phyloP scores from a whole-genome alignment of 2,888 invertebrate species.

The Amphipoea lucens region DNA sequence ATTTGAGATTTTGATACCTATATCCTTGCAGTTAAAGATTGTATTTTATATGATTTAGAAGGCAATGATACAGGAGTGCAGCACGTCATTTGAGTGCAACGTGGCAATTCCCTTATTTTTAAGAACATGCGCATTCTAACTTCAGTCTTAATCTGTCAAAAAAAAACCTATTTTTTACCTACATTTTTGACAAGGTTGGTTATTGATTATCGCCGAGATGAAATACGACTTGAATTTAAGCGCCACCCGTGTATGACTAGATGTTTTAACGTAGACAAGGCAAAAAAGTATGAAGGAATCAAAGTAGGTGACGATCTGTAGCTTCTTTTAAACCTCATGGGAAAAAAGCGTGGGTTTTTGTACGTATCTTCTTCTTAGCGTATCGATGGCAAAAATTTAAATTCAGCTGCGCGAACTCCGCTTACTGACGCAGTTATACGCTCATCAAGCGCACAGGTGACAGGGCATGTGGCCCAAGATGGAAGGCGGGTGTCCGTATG shows the following conservation, averaged over 20 bases:
- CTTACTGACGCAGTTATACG: neutral
- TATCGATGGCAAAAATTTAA: neutral
- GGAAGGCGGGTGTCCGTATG: neutral
- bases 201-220: neutral
- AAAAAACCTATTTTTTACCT: too few relatives aligned
- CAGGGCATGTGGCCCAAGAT: neutral
- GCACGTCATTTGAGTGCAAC: accelerated
- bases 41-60: neutral
- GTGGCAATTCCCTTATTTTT: neutral
- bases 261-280: too few relatives aligned
- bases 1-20: neutral
- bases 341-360: neutral
- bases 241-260: neutral
- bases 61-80: accelerated
- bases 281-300: neutral
- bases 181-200: neutral
- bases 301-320: too few relatives aligned
- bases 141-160: neutral
- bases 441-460: neutral
- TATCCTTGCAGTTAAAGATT: neutral
- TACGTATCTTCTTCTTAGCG: too few relatives aligned
- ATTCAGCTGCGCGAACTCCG: neutral
- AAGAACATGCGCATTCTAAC: neutral
- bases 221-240: neutral
- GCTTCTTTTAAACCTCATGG: neutral